Conservation (phyloP, 2,888 invertebrate species). For the Plusia festucae region DNA sequence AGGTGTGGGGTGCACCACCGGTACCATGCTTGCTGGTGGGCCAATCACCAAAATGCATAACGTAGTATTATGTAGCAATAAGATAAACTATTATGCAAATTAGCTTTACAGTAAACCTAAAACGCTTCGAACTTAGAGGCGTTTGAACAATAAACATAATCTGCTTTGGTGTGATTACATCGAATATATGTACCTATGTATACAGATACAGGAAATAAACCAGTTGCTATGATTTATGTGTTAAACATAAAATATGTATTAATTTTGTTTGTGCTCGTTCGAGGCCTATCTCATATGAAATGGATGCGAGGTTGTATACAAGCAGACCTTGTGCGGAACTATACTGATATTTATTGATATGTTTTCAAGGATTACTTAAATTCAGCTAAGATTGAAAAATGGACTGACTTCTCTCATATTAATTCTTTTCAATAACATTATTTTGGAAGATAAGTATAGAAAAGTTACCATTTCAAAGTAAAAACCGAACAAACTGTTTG, state of each 20-base stretch:
- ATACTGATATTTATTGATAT: background rate
- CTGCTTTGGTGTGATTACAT: background rate
- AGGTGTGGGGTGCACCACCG: no score
- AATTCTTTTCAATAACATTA: background rate
- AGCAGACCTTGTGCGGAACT: background rate
- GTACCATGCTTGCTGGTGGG: no score
- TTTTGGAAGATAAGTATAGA: no score
- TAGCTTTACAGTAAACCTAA: no score
- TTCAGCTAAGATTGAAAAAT: background rate
- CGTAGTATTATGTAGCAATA: no score
- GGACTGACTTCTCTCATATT: background rate
- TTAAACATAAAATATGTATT: background rate
- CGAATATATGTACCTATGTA: no score
- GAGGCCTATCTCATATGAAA: background rate
- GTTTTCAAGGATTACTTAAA: background rate
- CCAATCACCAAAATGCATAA: no score
- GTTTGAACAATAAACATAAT: background rate
- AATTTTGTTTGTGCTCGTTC: background rate
- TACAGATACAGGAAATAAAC: no score
- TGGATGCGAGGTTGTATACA: background rate
- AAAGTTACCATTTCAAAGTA: no score
- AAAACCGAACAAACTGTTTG: no score
- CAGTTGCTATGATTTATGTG: background rate
- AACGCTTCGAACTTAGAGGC: background rate
- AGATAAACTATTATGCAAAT: no score